phyloP scores from a whole-genome alignment of 2,113 vertebrate species.

The Lophius piscatorius region DNA sequence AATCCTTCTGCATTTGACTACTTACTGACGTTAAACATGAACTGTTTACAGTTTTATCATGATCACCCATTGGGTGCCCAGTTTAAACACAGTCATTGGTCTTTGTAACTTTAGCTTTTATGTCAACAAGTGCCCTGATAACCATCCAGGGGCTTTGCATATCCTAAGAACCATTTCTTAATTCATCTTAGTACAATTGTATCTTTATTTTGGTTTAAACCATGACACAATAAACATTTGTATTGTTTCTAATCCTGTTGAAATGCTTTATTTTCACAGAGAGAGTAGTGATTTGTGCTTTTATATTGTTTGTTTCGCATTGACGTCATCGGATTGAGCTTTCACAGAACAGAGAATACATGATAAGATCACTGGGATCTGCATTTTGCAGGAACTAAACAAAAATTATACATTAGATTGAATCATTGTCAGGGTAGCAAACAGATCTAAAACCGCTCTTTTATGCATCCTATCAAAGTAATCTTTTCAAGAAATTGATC shows the following conservation, averaged over 20 bases:
- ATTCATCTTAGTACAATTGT: slow-evolving; percentile 15
- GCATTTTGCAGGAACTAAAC: slow-evolving; percentile 49
- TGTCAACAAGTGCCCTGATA: slow-evolving; percentile 54
- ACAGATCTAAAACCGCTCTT: background rate
- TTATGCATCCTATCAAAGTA: background rate
- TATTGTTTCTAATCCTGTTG: slow-evolving; percentile 13
- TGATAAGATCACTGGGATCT: slow-evolving; percentile 20
- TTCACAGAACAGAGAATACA: slow-evolving; percentile 26
- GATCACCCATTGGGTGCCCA: slow-evolving; percentile 41
- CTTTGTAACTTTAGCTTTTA: slow-evolving; percentile 44
- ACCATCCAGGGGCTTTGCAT: slow-evolving; percentile 47
- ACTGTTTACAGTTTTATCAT: slow-evolving; percentile 52
- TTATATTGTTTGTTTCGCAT: slow-evolving; percentile 16
- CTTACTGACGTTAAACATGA: slow-evolving; percentile 59
- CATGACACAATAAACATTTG: slow-evolving; percentile 22
- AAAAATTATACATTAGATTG: slow-evolving; percentile 26
- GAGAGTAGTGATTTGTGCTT: slow-evolving; percentile 31
- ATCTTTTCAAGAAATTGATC: background rate
- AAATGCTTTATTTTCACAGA: slow-evolving; percentile 26
- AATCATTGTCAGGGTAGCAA: slow-evolving; percentile 2
- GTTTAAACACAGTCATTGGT: slow-evolving; percentile 52
- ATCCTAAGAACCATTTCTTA: slow-evolving; percentile 39
- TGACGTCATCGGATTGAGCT: slow-evolving; percentile 41
- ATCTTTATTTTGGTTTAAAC: slow-evolving; percentile 30
- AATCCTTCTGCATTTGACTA: slow-evolving; percentile 53